phyloP scores from a whole-genome alignment of 2,888 invertebrate genomes.

The Synanthedon myopaeformis region DNA sequence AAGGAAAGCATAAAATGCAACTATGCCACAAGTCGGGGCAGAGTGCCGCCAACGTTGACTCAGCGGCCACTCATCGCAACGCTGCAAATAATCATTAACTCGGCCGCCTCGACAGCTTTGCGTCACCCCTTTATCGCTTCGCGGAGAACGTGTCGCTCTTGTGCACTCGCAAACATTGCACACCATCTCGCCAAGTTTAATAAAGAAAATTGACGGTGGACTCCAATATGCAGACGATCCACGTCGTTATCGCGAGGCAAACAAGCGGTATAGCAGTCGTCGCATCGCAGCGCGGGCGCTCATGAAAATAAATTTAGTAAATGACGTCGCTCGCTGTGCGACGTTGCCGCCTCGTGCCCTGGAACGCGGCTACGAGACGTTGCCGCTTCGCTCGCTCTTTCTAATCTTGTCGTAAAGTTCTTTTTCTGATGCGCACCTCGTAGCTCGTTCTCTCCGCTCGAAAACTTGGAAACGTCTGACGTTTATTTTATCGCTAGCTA shows the following conservation, averaged over 20 bases:
- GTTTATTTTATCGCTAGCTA: conserved; percentile 64
- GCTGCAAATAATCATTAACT: conserved; percentile 59
- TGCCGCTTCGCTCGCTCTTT: conserved; percentile 66
- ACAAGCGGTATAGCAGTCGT: conserved; percentile 45
- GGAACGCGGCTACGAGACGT: conserved; percentile 66
- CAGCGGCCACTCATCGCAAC: conserved; percentile 64
- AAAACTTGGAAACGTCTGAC: conserved; percentile 64
- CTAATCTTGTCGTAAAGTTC: conserved; percentile 72
- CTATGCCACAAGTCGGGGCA: conserved; percentile 5
- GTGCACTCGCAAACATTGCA: conserved; percentile 18
- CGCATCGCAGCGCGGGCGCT: conserved; percentile 49
- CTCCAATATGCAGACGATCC: conserved; percentile 45
- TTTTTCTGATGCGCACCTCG: conserved; percentile 69
- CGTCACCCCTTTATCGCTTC: conserved; percentile 63
- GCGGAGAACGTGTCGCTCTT: conserved; percentile 53
- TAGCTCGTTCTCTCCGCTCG: conserved; percentile 61
- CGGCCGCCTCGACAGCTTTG: conserved; percentile 30
- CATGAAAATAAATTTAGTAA: conserved; percentile 71
- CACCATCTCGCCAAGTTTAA: conserved; percentile 15
- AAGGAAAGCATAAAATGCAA: too few relatives aligned
- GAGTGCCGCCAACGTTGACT: conserved; percentile 42
- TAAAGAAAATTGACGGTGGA: conserved; percentile 30
- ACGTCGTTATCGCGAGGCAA: conserved; percentile 43
- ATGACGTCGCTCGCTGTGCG: conserved; percentile 62
- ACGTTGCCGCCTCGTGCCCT: conserved; percentile 59